Base-by-base conservation (phyloP, 2,113 vertebrate species). In the Chlorodrepanis virens region DNA sequence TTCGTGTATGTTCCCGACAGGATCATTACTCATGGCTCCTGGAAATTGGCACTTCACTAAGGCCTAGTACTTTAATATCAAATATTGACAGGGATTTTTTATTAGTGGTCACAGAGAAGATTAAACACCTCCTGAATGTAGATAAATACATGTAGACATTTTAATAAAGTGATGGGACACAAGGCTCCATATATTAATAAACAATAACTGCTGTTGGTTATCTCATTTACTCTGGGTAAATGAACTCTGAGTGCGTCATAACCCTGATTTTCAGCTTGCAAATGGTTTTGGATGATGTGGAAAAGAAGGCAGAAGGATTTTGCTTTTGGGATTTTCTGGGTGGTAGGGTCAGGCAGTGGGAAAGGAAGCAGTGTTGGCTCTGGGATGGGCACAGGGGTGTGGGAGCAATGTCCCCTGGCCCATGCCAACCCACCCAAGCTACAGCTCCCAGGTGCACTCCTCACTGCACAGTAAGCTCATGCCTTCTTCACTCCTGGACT, bases 151-250 rank as follows among this genome's bases (percentile, higher is more conserved):
- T 63, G 50, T 35, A 90, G 75, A 83, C 27, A 28, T 82, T 80
- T 87, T 85, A 88, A 93, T 87, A 86, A 96, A 79, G 47, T 0
- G 2, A 39, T 80, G 77, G 72, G 82, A 42, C 67, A 50, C 33
- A 40, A 57, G n/a, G 40, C 50, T 40, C 13, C 22, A 27, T 29
- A 7, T 16, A 71, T 59, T 64, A 79, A 50, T 78, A 80, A 93
- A 85, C 91, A 83, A n/a, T 85, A 45, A 45, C 50, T 12, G 6
- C 84, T 65, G 50, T 83, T 90, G 60, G 50, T 88, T 79, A 91
- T 93, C 89, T 70, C 21, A 35, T 95, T 92, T 88, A 53, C 90
- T 50, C 82, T 79, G 82, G 21, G 57, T 68, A 72, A 69, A 87
- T 93, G n/a, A 87, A 56, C 57, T 77, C 63, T 57, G 78, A 60